A percentile compares a stretch with the other conserved stretches of the same genome.
These are phyloP conservation scores for Acanthurus tractus DNA, from an alignment of 2,797 vertebrate species.

Conservation along the genomic window DNA sequence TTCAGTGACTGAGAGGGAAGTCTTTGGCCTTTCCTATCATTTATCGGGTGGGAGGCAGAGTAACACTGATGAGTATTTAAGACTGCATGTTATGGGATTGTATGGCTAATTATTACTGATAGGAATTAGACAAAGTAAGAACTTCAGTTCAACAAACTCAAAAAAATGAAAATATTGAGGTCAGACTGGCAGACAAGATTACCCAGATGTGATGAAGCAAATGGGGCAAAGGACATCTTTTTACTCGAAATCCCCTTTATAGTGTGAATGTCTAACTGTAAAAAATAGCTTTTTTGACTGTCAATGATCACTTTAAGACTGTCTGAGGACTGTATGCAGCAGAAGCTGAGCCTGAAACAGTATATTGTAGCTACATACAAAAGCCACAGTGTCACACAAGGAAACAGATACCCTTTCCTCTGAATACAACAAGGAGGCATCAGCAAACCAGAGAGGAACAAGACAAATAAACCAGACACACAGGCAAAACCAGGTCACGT, in stretches of 20 bases:
- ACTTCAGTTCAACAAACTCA: too few species aligned
- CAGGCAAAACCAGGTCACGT: not conserved
- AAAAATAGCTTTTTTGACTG: not conserved
- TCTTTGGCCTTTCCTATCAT: slow-evolving; percentile 9
- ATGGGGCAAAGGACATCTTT: too few species aligned
- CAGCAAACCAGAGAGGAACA: not conserved
- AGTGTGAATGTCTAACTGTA: too few species aligned
- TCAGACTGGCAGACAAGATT: too few species aligned
- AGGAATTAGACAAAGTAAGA: not conserved
- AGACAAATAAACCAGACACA: slow-evolving; percentile 6
- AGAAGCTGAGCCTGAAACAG: slow-evolving; percentile 48
- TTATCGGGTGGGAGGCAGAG: not conserved
- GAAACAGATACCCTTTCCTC: slow-evolving; percentile 61
- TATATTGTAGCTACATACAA: slow-evolving; percentile 52
- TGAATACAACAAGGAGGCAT: slow-evolving; percentile 27
- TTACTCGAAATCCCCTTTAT: too few species aligned
- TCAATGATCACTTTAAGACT: not conserved
- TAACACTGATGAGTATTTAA: not conserved
- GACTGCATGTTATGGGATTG: not conserved
- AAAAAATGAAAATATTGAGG: too few species aligned
- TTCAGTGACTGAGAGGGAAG: not conserved
- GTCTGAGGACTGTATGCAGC: not conserved
- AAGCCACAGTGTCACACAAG: slow-evolving; percentile 24
- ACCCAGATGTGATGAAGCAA: too few species aligned
- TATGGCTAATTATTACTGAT: too few species aligned